Percentiles rank a stretch among this genome's conserved stretches.
These are phyloP conservation scores for Scopus umbretta DNA, from an alignment of 2,113 vertebrate genomes.

Conservation along the genomic window DNA sequence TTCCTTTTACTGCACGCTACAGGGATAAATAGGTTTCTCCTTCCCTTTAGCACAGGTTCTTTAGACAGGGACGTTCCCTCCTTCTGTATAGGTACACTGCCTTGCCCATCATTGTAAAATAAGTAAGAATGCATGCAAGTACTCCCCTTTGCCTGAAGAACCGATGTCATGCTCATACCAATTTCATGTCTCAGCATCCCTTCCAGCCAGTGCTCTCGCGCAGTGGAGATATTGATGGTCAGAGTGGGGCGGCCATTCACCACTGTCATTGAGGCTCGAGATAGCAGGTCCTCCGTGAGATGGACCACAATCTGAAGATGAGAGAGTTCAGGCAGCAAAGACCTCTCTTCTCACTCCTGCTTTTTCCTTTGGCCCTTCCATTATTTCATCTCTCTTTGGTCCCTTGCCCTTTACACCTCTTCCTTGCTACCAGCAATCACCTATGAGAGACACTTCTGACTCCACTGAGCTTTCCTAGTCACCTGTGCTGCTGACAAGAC, in stretches of 20 bases:
- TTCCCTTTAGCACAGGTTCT: background rate
- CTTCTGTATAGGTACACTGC: background rate
- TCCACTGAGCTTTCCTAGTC: background rate
- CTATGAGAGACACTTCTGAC: background rate
- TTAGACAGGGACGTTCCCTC: background rate
- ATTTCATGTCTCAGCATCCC: slow-evolving; percentile 94
- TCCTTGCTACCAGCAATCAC: background rate
- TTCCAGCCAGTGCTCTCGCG: slow-evolving; percentile 92
- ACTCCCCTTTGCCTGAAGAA: background rate
- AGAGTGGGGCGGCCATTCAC: slow-evolving; percentile 89
- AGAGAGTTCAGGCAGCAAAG: background rate
- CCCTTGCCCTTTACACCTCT: background rate
- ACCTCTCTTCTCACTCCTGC: background rate
- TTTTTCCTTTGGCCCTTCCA: background rate
- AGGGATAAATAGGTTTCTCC: background rate
- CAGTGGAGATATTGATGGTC: slow-evolving; percentile 86
- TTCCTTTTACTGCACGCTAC: background rate
- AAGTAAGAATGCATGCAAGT: background rate
- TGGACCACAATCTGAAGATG: slow-evolving; percentile 85
- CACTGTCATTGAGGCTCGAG: slow-evolving; percentile 93
- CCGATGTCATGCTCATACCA: slow-evolving; percentile 60
- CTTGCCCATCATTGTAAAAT: background rate
- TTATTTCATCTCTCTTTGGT: background rate
- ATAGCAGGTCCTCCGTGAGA: slow-evolving; percentile 91
- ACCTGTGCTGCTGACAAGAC: background rate